Base-by-base conservation (phyloP, 2,113 vertebrate genomes). In the Channa argus region DNA sequence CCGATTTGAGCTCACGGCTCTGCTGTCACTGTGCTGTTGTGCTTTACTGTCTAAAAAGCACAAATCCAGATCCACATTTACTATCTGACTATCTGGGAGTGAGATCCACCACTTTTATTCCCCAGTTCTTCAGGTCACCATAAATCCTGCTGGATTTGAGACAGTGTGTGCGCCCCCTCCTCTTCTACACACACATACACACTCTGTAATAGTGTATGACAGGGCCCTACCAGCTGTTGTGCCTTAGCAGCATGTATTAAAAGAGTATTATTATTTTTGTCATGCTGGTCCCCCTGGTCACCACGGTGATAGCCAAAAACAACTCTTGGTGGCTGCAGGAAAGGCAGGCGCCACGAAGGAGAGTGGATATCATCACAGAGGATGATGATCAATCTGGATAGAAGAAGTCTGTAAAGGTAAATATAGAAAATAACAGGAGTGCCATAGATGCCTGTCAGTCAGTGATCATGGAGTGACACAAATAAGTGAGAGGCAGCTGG, bases 341-440 rank as follows among this genome's bases (percentile, higher is more conserved):
- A 60, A 66, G 66, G 58, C 58, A 33, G 82, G 78, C 52, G 74
- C 71, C 66, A 11, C 6, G 14, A 74, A 80, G 24, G 34, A 49
- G 84, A 64, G 72, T 62, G 72, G 70, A 87, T 74, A 60, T 59
- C 39, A 11, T 84, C 82, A 78, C 64, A 58, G 73, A 6, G 75
- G 75, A 88, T 5, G 61, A 79, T 87, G 88, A 91, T 91, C 90
- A 87, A 71, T 83, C 51, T 78, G 75, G 74, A 85, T 55, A 64
- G 70, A 71, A 89, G 77, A 85, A 77, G 67, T 67, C 64, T 75
- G 59, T 68, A 52, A 0, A 72, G 68, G 82, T 91, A 90, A 91
- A 93, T 89, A 88, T 91, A 92, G 92, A 78, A 92, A 83, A 91
- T 92, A 90, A 91, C 83, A 45, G 45, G 87, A 89, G 90, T 85